Percentiles rank a stretch among this genome's conserved stretches.
Evolutionary conservation across 2,888 invertebrate species (phyloP).

Genomic region (Caenorhabditis becei): DNA sequence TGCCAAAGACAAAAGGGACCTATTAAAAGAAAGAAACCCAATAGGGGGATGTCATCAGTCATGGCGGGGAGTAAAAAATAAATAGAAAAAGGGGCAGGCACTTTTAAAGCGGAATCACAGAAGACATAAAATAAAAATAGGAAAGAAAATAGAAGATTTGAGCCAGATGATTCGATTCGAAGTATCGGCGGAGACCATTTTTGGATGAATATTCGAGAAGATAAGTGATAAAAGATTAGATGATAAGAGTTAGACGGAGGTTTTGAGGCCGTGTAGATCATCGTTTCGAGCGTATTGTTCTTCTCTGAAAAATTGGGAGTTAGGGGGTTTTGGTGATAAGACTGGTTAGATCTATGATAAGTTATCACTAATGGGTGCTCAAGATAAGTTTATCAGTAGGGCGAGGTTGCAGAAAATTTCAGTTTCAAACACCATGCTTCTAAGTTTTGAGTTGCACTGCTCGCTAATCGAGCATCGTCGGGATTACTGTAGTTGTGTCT

Average conservation of each 20-base stretch:
- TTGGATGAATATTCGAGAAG: conserved; percentile 27
- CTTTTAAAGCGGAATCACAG: conserved; percentile 46
- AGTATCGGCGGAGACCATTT: conserved; percentile 45
- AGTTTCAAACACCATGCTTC: no score
- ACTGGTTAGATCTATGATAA: neutral
- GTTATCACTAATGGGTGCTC: no score
- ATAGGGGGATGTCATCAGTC: conserved; percentile 38
- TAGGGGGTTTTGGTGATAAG: neutral
- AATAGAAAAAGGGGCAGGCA: conserved; percentile 4
- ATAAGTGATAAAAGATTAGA: neutral
- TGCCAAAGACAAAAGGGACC: no score
- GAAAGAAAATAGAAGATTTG: neutral
- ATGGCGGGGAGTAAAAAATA: conserved; percentile 10
- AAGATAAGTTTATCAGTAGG: no score
- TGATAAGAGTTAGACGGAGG: conserved; percentile 23
- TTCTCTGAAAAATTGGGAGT: conserved; percentile 43
- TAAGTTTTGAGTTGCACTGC: no score
- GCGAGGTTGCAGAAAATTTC: no score
- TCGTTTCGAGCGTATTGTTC: conserved; percentile 45
- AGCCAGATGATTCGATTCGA: conserved; percentile 32
- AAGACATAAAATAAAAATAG: conserved; percentile 1
- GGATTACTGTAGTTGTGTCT: no score
- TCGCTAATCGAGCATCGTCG: no score
- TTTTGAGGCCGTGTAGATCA: conserved; percentile 36
- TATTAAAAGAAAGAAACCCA: neutral